Percentiles rank a stretch among this genome's conserved stretches.
phyloP scores from a whole-genome alignment of 2,888 invertebrate genomes.

The Melanotus villosus region DNA sequence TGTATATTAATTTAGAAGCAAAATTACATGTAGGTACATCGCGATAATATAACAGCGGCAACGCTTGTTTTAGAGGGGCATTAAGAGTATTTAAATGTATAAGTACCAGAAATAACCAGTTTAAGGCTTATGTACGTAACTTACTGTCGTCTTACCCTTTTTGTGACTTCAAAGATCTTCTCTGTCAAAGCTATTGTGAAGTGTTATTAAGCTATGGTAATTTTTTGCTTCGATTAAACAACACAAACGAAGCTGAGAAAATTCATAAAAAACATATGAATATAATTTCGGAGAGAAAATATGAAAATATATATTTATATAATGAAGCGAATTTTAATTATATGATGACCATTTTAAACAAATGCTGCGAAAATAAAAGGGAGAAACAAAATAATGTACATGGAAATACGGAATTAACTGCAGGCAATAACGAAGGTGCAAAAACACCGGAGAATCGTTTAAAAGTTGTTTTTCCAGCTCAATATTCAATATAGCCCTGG shows the following conservation, averaged over 20 bases:
- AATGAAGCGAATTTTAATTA: conserved; percentile 53
- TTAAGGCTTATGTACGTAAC: conserved; percentile 33
- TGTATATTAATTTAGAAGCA: conserved; percentile 54
- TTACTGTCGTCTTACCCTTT: conserved; percentile 40
- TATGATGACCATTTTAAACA: conserved; percentile 47
- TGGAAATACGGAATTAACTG: not conserved
- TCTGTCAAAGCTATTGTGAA: conserved; percentile 47
- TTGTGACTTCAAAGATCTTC: conserved; percentile 46
- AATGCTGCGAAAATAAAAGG: not conserved
- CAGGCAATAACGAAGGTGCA: conserved; percentile 20
- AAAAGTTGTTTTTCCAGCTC: conserved; percentile 26
- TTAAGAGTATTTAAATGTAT: conserved; percentile 50
- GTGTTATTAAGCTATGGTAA: conserved; percentile 54
- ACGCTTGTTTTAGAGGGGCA: conserved; percentile 51
- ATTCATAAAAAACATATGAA: conserved; percentile 50
- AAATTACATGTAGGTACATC: conserved; percentile 51
- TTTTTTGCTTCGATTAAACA: conserved; percentile 44
- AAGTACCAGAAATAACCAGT: conserved; percentile 36
- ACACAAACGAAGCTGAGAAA: conserved; percentile 47
- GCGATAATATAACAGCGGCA: conserved; percentile 43
- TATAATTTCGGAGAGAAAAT: conserved; percentile 48
- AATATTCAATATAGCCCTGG: conserved; percentile 32
- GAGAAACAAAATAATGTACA: too few species aligned
- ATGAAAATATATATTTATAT: conserved; percentile 52
- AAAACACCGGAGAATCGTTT: conserved; percentile 48